A percentile compares a stretch with the other conserved stretches of the same genome.
These are phyloP conservation scores for Asteroscopus sphinx DNA, from an alignment of 2,888 invertebrate genomes.

Conservation along the genomic window DNA sequence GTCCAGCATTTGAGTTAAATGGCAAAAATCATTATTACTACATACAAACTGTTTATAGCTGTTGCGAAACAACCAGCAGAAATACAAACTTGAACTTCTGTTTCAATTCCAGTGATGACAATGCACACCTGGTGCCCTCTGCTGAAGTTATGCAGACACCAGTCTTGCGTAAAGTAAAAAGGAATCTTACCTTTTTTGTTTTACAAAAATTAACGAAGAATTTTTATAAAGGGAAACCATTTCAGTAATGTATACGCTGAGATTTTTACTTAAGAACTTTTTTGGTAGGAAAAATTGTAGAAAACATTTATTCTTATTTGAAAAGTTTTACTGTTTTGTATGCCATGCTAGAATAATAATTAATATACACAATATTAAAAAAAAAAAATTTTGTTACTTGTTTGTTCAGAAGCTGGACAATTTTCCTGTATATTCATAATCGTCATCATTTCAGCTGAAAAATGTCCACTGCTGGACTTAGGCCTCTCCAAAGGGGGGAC, in stretches of 20 bases:
- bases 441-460: too few species aligned
- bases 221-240: slow-evolving; percentile 28
- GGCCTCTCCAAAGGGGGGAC: too few species aligned
- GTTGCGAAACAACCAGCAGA: too few species aligned
- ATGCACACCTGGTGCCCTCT: slow-evolving; percentile 21
- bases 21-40: too few species aligned
- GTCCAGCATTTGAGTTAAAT: too few species aligned
- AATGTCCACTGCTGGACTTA: too few species aligned
- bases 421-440: too few species aligned
- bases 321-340: neutral
- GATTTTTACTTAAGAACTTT: slow-evolving; percentile 15
- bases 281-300: slow-evolving; percentile 3
- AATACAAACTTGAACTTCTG: slow-evolving; percentile 1
- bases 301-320: slow-evolving; percentile 15
- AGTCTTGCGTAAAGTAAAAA: slow-evolving; percentile 16
- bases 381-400: too few species aligned
- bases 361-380: too few species aligned
- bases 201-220: too few species aligned
- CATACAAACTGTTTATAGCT: neutral
- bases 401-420: too few species aligned
- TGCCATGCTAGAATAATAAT: neutral
- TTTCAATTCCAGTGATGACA: neutral
- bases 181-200: slow-evolving; percentile 16
- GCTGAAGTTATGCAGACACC: neutral
- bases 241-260: slow-evolving; percentile 19